phyloP scores from a whole-genome alignment of 2,113 vertebrate species.

The Sander lucioperca region DNA sequence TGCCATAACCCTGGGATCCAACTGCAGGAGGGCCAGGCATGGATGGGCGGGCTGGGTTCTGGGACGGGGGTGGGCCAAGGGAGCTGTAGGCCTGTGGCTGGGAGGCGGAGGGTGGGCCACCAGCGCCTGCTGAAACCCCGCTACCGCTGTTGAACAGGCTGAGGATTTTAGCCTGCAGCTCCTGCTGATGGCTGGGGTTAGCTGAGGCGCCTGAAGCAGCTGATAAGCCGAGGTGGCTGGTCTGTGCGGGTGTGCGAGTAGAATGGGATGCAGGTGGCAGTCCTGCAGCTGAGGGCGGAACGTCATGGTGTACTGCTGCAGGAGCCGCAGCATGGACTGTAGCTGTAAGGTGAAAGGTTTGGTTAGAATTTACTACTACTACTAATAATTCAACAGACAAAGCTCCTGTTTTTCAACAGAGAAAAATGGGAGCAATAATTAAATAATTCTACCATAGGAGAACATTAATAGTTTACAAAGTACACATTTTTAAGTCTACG shows the following conservation, averaged over 20 bases:
- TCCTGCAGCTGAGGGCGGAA: slow-evolving; percentile 6
- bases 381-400: not conserved
- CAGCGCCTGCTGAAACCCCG: not conserved
- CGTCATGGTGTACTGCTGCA: slow-evolving; percentile 26
- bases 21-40: slow-evolving; percentile 74
- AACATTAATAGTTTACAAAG: no score
- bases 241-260: slow-evolving; percentile 26
- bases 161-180: slow-evolving; percentile 98
- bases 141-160: slow-evolving; percentile 95
- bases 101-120: slow-evolving; percentile 14
- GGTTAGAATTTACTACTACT: not conserved
- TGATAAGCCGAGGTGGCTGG: slow-evolving; percentile 63
- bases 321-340: slow-evolving; percentile 56
- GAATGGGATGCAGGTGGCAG: slow-evolving; percentile 49
- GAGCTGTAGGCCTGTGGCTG: slow-evolving; percentile 85
- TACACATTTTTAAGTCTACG: no score
- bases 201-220: slow-evolving; percentile 60
- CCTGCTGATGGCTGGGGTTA: slow-evolving; percentile 89
- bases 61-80: slow-evolving; percentile 64
- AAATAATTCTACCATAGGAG: not conserved
- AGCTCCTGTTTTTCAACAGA: not conserved
- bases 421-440: not conserved
- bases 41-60: slow-evolving; percentile 77
- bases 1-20: slow-evolving; percentile 72
- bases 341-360: slow-evolving; percentile 23